Evolutionary conservation across 2,797 vertebrate genomes (phyloP), one percentile per base, ranked within the genome.

Genomic region (Macropus fuliginosus): DNA sequence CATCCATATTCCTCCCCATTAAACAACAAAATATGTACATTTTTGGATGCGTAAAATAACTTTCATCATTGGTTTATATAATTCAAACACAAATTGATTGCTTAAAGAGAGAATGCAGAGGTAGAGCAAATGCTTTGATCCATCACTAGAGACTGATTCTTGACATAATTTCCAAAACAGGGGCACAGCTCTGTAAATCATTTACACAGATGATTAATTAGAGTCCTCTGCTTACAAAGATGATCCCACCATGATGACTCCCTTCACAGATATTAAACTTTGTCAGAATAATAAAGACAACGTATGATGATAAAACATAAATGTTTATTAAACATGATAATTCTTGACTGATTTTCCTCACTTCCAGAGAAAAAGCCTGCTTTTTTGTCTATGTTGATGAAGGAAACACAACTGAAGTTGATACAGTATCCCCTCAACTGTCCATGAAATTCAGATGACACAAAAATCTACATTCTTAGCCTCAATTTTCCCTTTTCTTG

Each of bases 121-220:
- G 6, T 21, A 40, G n/a, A 74, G 57, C 34, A 46, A 4, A 54
- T 96, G 1, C 0, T 31, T 62, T 89, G 21, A 90, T 95, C 97
- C 24, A 27, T 96, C 92, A 91, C 0, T 24, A 62, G 95, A 91
- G 92, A 55, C 90, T 97, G 16, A 94, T 96, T 97, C 29, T 57
- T 91, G 46, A 81, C 31, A 28, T 24, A 96, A 94, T 94, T 96
- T 91, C 93, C 28, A n/a, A 93, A 56, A 21, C 91, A 96, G 89
- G 94, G 92, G 56, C 40, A 24, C 0, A 0, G 4, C 91, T 97
- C 56, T 93, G 28, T 90, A 92, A 94, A 96, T 97, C 93, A 95
- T 91, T 96, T 94, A 62, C 10, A 90, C 14, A 54, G 0, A 29
- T 93, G 90, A 96, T 93, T 97, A 96, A 96, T 96, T 95, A 95